These are phyloP conservation scores for Palythoa grandis DNA, from an alignment of 92 coral and sea anemone genomes.

Conservation along the genomic window DNA sequence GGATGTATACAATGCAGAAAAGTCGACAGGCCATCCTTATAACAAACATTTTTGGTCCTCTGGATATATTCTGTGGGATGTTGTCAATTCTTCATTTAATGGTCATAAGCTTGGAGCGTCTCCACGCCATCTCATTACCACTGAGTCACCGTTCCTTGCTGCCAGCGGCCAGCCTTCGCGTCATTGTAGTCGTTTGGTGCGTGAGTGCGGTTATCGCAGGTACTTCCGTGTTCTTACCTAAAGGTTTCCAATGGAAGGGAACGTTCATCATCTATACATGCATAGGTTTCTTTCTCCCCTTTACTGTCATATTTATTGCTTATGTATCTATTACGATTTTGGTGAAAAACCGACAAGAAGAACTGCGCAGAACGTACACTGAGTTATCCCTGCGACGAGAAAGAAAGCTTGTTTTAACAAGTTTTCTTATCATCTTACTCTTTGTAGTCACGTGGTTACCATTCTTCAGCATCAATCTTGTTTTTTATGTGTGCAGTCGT, in stretches of 20 bases:
- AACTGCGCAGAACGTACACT: constrained; percentile 47
- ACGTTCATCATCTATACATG: constrained; percentile 74
- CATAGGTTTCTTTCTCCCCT: constrained; percentile 73
- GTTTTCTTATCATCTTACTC: constrained; percentile 61
- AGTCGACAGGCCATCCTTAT: constrained; percentile 35
- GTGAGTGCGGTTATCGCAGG: constrained; percentile 66
- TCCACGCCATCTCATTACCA: constrained; percentile 77
- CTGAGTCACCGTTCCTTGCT: constrained; percentile 71
- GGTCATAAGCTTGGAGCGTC: constrained; percentile 76
- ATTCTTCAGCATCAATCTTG: constrained; percentile 72
- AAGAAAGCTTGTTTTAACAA: constrained; percentile 65
- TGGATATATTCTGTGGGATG: constrained; percentile 84
- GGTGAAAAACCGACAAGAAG: constrained; percentile 57
- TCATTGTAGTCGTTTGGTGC: constrained; percentile 60
- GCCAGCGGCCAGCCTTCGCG: constrained; percentile 46
- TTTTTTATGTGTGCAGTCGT: constrained; percentile 57
- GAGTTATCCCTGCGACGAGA: constrained; percentile 59
- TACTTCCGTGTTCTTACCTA: constrained; percentile 67
- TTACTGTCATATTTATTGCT: constrained; percentile 62
- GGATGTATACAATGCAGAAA: constrained; percentile 50
- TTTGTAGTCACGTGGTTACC: constrained; percentile 82
- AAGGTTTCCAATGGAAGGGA: constrained; percentile 81
- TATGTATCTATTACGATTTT: constrained; percentile 65
- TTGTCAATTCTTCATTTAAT: constrained; percentile 76
- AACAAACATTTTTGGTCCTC: constrained; percentile 63